A percentile compares a stretch with the other conserved stretches of the same genome.
These are phyloP conservation scores for Spodoptera litura DNA, from an alignment of 1,140 invertebrate species.

Conservation along the genomic window DNA sequence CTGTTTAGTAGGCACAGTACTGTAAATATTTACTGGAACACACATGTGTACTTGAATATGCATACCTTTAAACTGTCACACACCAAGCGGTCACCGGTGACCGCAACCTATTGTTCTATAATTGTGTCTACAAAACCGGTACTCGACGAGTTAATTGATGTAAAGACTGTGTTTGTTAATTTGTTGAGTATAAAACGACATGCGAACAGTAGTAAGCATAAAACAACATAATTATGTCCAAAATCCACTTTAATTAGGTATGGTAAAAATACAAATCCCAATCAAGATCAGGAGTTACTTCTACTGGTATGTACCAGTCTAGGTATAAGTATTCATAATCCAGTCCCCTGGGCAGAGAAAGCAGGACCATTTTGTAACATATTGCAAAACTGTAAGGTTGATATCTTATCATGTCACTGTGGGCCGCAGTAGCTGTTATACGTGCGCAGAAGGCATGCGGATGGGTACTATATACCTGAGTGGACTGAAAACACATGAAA, in stretches of 20 bases:
- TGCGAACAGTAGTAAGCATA: neutral
- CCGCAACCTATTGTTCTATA: too few relatives aligned
- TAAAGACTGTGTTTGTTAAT: too few relatives aligned
- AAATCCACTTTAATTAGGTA: neutral
- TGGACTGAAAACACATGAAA: conserved; percentile 26
- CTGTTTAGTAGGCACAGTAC: too few relatives aligned
- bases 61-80: too few relatives aligned
- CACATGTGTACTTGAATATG: too few relatives aligned
- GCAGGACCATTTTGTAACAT: conserved; percentile 2
- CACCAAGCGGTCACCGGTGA: too few relatives aligned
- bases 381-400: conserved; percentile 28
- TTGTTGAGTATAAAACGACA: too few relatives aligned
- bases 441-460: neutral
- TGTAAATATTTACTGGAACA: too few relatives aligned
- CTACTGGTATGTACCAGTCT: conserved; percentile 41
- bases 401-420: conserved; percentile 35
- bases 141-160: too few relatives aligned
- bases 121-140: too few relatives aligned
- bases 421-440: conserved; percentile 23
- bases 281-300: too few relatives aligned
- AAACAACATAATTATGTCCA: neutral
- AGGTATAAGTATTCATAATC: conserved; percentile 30
- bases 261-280: too few relatives aligned
- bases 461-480: neutral
- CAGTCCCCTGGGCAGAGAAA: neutral